Evolutionary conservation across 2,888 invertebrate genomes (phyloP).

Genomic region (Amiota communis): DNA sequence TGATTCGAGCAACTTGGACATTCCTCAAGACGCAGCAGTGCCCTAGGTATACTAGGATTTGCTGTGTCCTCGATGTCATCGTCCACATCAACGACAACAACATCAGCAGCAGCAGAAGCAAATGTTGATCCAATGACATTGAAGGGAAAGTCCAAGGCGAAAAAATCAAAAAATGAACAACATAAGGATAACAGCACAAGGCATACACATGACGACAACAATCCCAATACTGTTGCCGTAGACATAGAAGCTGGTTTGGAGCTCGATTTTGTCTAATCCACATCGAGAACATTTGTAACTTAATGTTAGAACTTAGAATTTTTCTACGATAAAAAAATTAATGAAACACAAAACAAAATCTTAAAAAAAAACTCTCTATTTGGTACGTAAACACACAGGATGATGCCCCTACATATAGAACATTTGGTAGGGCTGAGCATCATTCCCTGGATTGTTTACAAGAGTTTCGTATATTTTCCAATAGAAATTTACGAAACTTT

Average conservation of each 20-base stretch:
- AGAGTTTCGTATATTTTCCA: constrained; percentile 22
- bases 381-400: constrained; percentile 25
- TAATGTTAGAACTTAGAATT: constrained; percentile 23
- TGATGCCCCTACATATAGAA: neutral
- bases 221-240: constrained; percentile 69
- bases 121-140: constrained; percentile 41
- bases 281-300: constrained; percentile 14
- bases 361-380: neutral
- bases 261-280: constrained; percentile 70
- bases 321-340: constrained; percentile 18
- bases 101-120: neutral
- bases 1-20: constrained; percentile 76
- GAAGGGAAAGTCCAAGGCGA: constrained; percentile 70
- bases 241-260: constrained; percentile 71
- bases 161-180: constrained; percentile 54
- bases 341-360: too few relatives aligned
- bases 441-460: constrained; percentile 27
- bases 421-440: neutral
- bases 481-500: constrained; percentile 12
- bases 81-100: constrained; percentile 5
- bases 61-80: constrained; percentile 42
- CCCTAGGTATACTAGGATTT: constrained; percentile 64
- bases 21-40: constrained; percentile 68
- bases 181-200: constrained; percentile 25
- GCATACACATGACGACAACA: constrained; percentile 43